Evolutionary conservation across 2,888 invertebrate genomes (phyloP).

Genomic region (Drosophila anomalata): DNA sequence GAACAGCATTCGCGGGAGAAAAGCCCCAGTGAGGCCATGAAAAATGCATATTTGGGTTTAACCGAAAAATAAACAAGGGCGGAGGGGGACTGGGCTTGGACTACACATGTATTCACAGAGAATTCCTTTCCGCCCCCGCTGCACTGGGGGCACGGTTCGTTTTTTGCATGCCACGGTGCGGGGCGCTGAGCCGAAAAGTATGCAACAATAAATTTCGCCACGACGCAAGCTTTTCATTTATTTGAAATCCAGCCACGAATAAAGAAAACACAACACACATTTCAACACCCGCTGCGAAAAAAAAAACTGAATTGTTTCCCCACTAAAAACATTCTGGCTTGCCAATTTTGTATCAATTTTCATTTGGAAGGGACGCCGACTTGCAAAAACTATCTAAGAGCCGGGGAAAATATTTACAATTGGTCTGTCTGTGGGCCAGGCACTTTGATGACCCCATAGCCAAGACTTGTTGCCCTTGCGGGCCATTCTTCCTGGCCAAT

Average conservation of each 20-base stretch:
- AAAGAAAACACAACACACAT: slow-evolving; percentile 4
- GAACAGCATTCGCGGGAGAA: slow-evolving; percentile 21
- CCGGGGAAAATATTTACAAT: slow-evolving; percentile 54
- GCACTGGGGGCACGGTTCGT: background rate
- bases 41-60: slow-evolving; percentile 76
- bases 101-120: slow-evolving; percentile 53
- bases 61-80: slow-evolving; percentile 72
- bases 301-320: slow-evolving; percentile 57
- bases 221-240: slow-evolving; percentile 54
- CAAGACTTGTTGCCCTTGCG: slow-evolving; percentile 16
- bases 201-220: slow-evolving; percentile 74
- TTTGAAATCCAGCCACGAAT: slow-evolving; percentile 29
- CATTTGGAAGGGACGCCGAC: background rate
- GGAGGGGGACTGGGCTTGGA: slow-evolving; percentile 1
- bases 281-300: slow-evolving; percentile 12
- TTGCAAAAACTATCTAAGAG: slow-evolving; percentile 13
- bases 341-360: slow-evolving; percentile 77
- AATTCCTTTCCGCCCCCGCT: slow-evolving; percentile 26
- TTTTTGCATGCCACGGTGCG: slow-evolving; percentile 45
- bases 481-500: slow-evolving; percentile 29
- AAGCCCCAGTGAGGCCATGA: slow-evolving; percentile 57
- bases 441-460: slow-evolving; percentile 42
- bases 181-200: slow-evolving; percentile 75
- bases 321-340: slow-evolving; percentile 67
- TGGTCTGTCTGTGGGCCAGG: slow-evolving; percentile 51